phyloP scores from a whole-genome alignment of 2,113 vertebrate genomes.

The Syngnathus typhle region DNA sequence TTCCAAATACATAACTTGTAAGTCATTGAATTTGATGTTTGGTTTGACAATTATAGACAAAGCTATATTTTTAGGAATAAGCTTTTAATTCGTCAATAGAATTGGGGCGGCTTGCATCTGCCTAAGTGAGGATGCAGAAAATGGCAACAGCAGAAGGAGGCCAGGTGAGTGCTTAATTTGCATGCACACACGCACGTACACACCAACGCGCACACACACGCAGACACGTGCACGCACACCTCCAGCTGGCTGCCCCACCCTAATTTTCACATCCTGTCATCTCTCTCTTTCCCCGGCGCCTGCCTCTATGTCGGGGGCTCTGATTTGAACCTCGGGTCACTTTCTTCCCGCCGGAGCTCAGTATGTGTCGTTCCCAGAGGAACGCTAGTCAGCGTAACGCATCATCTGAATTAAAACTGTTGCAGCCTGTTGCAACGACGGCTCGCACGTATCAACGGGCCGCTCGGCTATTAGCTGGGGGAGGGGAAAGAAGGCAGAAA shows the following conservation, averaged over 20 bases:
- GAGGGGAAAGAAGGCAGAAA: constrained; percentile 32
- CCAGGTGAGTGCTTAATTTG: constrained; percentile 60
- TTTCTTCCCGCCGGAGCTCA: not conserved
- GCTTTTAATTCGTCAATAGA: too few species aligned
- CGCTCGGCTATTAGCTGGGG: constrained; percentile 43
- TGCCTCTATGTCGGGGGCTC: too few species aligned
- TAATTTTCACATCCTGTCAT: constrained; percentile 34
- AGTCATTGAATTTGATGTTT: too few species aligned
- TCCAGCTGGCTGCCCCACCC: constrained; percentile 60
- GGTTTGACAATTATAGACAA: too few species aligned
- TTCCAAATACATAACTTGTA: too few species aligned
- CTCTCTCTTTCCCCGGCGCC: constrained; percentile 18
- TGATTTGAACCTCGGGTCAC: constrained; percentile 16
- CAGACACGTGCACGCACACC: constrained; percentile 49
- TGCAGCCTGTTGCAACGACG: constrained; percentile 35
- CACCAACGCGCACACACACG: constrained; percentile 37
- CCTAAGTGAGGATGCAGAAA: too few species aligned
- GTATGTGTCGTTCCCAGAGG: constrained; percentile 16
- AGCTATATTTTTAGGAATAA: too few species aligned
- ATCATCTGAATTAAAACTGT: constrained; percentile 23
- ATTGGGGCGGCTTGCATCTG: too few species aligned
- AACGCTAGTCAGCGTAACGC: constrained; percentile 1
- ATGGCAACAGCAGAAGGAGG: constrained; percentile 6
- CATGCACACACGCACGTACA: constrained; percentile 34
- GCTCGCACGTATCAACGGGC: constrained; percentile 50